Conservation (phyloP, 2,888 invertebrate genomes). For the Belgica antarctica region DNA sequence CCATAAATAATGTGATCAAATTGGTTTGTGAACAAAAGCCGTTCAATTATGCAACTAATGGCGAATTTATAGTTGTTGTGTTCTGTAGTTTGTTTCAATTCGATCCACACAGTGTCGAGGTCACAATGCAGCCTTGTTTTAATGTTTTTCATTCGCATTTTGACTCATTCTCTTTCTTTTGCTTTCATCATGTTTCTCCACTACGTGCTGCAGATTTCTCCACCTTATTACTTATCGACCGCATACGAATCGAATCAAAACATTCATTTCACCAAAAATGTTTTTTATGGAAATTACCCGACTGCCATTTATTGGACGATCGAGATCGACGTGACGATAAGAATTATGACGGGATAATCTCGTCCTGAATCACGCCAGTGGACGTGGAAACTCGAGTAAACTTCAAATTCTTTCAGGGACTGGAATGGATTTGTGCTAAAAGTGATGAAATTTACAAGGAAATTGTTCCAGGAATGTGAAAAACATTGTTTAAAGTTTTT, state of each 20-base stretch:
- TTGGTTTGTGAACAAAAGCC: not conserved
- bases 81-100: not conserved
- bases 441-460: not conserved
- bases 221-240: not conserved
- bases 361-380: too few relatives aligned
- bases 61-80: not conserved
- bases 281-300: not conserved
- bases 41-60: conserved; percentile 10
- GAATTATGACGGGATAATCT: not conserved
- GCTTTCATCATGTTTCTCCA: not conserved
- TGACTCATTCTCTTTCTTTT: not conserved
- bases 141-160: not conserved
- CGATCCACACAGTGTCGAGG: conserved; percentile 18
- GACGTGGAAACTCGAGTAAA: too few relatives aligned
- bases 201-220: not conserved
- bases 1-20: not conserved
- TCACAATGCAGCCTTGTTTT: conserved; percentile 16
- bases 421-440: too few relatives aligned
- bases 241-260: conserved; percentile 3
- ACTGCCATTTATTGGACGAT: not conserved
- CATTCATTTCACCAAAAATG: not conserved
- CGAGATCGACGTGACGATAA: conserved; percentile 26
- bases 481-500: too few relatives aligned
- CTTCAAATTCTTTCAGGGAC: too few relatives aligned
- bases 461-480: too few relatives aligned